Evolutionary conservation across 2,797 vertebrate species (phyloP).

Genomic region (Poeciliopsis paucimaculata): DNA sequence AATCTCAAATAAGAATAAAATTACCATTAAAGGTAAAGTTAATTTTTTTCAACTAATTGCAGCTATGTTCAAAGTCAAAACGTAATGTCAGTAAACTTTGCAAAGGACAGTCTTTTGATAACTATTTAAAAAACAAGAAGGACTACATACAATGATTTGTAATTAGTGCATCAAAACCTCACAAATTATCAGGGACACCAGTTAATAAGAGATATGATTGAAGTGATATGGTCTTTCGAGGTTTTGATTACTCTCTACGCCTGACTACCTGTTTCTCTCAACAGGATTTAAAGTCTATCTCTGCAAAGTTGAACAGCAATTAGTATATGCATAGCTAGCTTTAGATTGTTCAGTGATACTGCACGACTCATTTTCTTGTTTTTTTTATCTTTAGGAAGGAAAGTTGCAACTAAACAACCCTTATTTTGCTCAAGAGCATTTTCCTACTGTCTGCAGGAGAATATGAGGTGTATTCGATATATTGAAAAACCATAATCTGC

Average conservation of each 20-base stretch:
- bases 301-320: constrained; percentile 35
- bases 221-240: constrained; percentile 29
- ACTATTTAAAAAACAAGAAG: constrained; percentile 37
- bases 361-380: constrained; percentile 13
- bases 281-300: constrained; percentile 34
- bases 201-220: constrained; percentile 26
- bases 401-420: background rate
- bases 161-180: constrained; percentile 2
- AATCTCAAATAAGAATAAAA: constrained; percentile 9
- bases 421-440: background rate
- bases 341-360: constrained; percentile 11
- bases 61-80: constrained; percentile 10
- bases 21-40: constrained; percentile 44
- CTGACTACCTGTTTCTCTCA: constrained; percentile 51
- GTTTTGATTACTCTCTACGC: constrained; percentile 20
- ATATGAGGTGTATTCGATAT: background rate
- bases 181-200: constrained; percentile 37
- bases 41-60: constrained; percentile 38
- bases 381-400: background rate
- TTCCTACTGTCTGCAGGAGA: background rate
- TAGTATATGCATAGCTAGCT: constrained; percentile 19
- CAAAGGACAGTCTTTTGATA: constrained; percentile 23
- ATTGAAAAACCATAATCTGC: background rate
- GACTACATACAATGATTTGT: constrained; percentile 23
- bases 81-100: background rate